Evolutionary conservation across 2,113 vertebrate genomes (phyloP).

Genomic region (Menidia beryllina): DNA sequence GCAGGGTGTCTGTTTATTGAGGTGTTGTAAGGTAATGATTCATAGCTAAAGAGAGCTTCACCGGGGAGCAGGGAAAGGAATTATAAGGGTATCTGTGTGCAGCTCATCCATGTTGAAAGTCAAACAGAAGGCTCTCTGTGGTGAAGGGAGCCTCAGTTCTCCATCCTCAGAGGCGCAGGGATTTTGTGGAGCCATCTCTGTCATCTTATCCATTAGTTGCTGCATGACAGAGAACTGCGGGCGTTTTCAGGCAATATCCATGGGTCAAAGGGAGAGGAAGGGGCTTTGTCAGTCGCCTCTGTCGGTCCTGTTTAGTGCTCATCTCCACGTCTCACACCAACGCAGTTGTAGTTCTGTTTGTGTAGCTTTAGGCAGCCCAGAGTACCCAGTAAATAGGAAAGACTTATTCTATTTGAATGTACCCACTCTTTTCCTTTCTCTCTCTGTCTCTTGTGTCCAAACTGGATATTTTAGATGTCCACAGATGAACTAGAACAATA

Average conservation of each 20-base stretch:
- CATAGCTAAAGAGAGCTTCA: slow-evolving; percentile 59
- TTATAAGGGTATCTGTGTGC: slow-evolving; percentile 63
- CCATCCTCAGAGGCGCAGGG: slow-evolving; percentile 58
- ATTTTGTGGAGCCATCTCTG: slow-evolving; percentile 44
- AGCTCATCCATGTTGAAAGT: slow-evolving; percentile 65
- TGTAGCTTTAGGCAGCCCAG: neutral
- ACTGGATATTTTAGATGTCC: slow-evolving; percentile 68
- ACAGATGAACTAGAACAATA: slow-evolving; percentile 82
- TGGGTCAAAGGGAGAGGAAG: slow-evolving; percentile 11
- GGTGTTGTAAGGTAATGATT: slow-evolving; percentile 65
- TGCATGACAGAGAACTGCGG: slow-evolving; percentile 37
- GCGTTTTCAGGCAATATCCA: slow-evolving; percentile 48
- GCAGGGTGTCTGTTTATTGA: slow-evolving; percentile 31
- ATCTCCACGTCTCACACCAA: neutral
- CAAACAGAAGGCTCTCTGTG: slow-evolving; percentile 74
- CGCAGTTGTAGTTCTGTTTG: neutral
- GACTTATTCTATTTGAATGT: neutral
- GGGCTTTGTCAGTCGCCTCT: neutral
- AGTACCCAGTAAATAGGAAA: neutral
- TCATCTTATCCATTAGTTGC: slow-evolving; percentile 55
- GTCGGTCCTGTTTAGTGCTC: neutral
- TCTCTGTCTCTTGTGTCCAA: slow-evolving; percentile 4
- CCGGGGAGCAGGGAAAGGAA: slow-evolving; percentile 44
- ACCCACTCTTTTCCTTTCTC: neutral
- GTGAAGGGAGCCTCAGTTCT: slow-evolving; percentile 62